A percentile compares a stretch with the other conserved stretches of the same genome.
phyloP scores from a whole-genome alignment of 2,113 vertebrate species.

The Campylorhamphus procurvoides region DNA sequence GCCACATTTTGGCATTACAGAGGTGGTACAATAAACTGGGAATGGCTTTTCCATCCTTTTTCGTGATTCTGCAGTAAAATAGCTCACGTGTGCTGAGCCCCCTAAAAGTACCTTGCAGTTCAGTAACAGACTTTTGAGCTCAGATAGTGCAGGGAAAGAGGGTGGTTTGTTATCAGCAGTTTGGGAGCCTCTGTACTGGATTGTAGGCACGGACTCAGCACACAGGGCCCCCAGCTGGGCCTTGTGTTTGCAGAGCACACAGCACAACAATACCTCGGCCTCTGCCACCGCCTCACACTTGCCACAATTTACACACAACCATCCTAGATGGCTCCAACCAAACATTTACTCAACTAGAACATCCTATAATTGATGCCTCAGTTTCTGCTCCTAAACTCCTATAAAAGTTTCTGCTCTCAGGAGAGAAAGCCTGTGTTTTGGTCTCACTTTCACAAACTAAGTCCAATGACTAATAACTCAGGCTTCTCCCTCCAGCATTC shows the following conservation, averaged over 20 bases:
- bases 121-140: neutral
- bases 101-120: neutral
- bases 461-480: neutral
- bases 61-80: neutral
- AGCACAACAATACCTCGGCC: neutral
- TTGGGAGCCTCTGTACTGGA: neutral
- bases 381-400: neutral
- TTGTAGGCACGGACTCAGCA: neutral
- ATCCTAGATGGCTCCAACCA: neutral
- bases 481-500: neutral
- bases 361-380: neutral
- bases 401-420: neutral
- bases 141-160: neutral
- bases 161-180: neutral
- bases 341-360: neutral
- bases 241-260: neutral
- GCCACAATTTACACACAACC: neutral
- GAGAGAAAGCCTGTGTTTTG: neutral
- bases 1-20: neutral
- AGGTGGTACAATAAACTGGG: neutral
- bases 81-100: neutral
- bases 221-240: neutral
- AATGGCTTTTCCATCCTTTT: neutral
- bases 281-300: neutral
- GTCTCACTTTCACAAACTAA: slow-evolving; percentile 2